Conservation (phyloP, 2,113 vertebrate genomes). For the Prolemur simus region DNA sequence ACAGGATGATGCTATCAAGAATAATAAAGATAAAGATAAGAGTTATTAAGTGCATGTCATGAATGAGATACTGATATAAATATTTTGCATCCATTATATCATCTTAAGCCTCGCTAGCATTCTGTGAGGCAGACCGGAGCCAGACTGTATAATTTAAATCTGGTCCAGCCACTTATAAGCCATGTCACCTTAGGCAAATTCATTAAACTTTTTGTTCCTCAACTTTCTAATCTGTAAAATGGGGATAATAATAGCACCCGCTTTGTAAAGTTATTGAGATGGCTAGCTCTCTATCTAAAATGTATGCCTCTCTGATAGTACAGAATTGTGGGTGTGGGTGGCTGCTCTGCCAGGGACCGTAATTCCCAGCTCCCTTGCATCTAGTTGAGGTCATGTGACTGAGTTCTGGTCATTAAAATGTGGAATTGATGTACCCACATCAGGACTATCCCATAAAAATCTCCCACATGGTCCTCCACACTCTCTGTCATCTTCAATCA, state of each 20-base stretch:
- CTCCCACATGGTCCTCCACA: not conserved
- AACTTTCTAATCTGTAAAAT: not conserved
- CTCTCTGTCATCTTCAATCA: not conserved
- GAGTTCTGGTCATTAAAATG: not conserved
- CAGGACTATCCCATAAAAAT: not conserved
- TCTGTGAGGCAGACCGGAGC: not conserved
- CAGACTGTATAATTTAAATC: not conserved
- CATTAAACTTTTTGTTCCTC: not conserved
- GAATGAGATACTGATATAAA: not conserved
- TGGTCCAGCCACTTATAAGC: not conserved
- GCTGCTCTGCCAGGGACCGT: too few relatives aligned
- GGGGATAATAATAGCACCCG: not conserved
- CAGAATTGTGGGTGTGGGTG: not conserved
- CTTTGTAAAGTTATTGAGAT: not conserved
- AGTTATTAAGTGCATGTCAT: not conserved
- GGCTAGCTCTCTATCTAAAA: not conserved
- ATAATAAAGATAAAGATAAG: not conserved
- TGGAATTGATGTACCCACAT: not conserved
- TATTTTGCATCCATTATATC: not conserved
- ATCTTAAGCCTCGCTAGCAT: not conserved
- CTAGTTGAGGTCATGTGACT: not conserved
- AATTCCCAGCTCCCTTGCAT: not conserved
- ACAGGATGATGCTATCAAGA: not conserved
- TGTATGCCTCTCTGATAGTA: not conserved
- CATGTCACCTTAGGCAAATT: not conserved